Evolutionary conservation across 2,888 invertebrate genomes (phyloP).

Genomic region (Biston betularia): DNA sequence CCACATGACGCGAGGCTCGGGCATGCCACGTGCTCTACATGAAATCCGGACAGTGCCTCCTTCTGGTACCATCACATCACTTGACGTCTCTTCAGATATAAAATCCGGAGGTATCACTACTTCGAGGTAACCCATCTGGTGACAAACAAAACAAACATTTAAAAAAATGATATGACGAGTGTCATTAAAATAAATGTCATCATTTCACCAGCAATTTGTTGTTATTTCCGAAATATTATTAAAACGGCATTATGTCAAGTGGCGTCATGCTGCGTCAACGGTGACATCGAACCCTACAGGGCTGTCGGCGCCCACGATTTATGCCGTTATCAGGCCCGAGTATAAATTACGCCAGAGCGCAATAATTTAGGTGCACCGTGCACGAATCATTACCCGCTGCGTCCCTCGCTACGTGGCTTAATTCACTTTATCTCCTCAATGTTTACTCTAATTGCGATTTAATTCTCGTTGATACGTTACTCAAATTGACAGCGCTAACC

Average conservation of each 20-base stretch:
- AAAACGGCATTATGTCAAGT: constrained; percentile 64
- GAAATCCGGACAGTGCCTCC: constrained; percentile 90
- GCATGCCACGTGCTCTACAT: constrained; percentile 92
- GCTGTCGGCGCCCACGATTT: constrained; percentile 80
- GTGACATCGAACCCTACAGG: constrained; percentile 72
- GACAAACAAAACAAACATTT: constrained; percentile 22
- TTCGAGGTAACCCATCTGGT: constrained; percentile 93
- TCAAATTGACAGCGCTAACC: constrained; percentile 47
- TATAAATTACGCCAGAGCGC: constrained; percentile 82
- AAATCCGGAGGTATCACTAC: constrained; percentile 97
- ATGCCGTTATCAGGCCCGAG: constrained; percentile 81
- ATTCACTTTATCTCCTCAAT: constrained; percentile 79
- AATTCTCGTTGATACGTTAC: constrained; percentile 59
- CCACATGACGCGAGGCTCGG: constrained; percentile 93
- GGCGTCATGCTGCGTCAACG: constrained; percentile 78
- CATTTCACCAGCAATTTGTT: constrained; percentile 17
- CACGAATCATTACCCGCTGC: constrained; percentile 85
- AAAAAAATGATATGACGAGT: background rate
- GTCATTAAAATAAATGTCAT: background rate
- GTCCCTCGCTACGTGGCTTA: constrained; percentile 71
- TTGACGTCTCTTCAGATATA: constrained; percentile 94
- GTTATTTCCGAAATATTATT: constrained; percentile 51
- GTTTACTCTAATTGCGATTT: constrained; percentile 74
- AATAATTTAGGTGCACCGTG: constrained; percentile 84
- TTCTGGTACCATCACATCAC: constrained; percentile 95